Percentiles rank a stretch among this genome's conserved stretches.
phyloP scores from a whole-genome alignment of 2,113 vertebrate species.

The Pollachius pollachius region DNA sequence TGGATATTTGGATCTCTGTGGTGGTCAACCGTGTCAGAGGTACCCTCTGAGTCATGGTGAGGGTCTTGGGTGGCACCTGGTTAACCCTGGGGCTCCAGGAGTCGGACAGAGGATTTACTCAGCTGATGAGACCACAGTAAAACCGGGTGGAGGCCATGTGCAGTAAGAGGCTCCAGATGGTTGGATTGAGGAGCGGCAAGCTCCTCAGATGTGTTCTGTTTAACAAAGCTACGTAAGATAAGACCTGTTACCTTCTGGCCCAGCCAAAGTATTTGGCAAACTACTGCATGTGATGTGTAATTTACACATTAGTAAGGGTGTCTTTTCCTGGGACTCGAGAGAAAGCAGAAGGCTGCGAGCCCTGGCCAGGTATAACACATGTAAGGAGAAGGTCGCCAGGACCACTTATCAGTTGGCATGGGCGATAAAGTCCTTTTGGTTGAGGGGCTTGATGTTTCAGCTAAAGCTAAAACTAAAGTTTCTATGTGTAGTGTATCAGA shows the following conservation, averaged over 20 bases:
- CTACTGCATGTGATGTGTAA: constrained; percentile 41
- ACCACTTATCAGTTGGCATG: constrained; percentile 38
- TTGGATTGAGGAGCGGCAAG: constrained; percentile 42
- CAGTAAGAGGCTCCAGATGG: constrained; percentile 69
- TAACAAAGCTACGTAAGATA: constrained; percentile 38
- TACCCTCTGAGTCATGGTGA: constrained; percentile 30
- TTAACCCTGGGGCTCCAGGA: constrained; percentile 30
- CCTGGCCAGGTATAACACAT: constrained; percentile 29
- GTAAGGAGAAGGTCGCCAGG: constrained; percentile 48
- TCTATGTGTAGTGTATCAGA: no score
- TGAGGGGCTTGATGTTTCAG: background rate
- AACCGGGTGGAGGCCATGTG: constrained; percentile 60
- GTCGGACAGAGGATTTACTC: constrained; percentile 36
- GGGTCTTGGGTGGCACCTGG: constrained; percentile 51
- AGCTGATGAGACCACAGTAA: constrained; percentile 64
- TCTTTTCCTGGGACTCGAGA: constrained; percentile 36
- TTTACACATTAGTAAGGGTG: constrained; percentile 48
- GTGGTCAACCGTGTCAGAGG: constrained; percentile 52
- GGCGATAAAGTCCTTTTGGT: constrained; percentile 22
- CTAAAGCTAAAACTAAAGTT: background rate
- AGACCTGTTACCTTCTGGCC: constrained; percentile 55
- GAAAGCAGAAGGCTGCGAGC: constrained; percentile 11
- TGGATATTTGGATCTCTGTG: constrained; percentile 28
- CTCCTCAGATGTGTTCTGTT: constrained; percentile 44
- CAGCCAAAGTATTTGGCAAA: constrained; percentile 52